These are phyloP conservation scores for Saccopteryx bilineata DNA, from an alignment of 2,113 vertebrate species.

Conservation along the genomic window DNA sequence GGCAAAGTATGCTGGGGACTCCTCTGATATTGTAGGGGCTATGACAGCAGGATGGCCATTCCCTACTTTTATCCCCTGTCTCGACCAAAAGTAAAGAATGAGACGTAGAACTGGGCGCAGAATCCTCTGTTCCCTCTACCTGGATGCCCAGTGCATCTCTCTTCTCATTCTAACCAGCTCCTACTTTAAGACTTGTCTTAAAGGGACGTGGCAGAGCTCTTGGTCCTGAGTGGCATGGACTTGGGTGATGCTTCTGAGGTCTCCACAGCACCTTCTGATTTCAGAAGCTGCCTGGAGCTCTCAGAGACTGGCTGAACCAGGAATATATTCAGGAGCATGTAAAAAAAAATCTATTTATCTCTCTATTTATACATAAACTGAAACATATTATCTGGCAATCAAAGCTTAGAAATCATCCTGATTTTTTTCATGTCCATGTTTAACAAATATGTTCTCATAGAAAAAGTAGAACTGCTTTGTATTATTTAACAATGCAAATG, in stretches of 20 bases:
- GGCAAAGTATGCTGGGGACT: background rate
- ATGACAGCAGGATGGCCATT: background rate
- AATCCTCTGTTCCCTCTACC: too few species aligned
- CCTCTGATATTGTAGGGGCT: background rate
- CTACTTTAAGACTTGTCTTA: background rate
- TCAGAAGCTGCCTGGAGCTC: background rate
- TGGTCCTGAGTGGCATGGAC: background rate
- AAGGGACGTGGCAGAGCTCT: background rate
- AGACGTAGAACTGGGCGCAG: too few species aligned
- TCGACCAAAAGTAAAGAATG: background rate
- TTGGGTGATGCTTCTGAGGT: background rate
- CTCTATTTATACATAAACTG: background rate
- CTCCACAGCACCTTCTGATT: background rate
- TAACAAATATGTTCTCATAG: constrained; percentile 20
- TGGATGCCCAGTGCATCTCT: too few species aligned
- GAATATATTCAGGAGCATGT: background rate
- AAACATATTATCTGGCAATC: background rate
- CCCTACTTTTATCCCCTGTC: background rate
- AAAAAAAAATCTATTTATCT: background rate
- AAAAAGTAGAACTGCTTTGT: background rate
- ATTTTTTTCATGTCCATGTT: background rate
- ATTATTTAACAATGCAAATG: background rate
- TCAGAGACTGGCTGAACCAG: background rate
- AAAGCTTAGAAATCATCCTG: background rate
- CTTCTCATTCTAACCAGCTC: too few species aligned